These are phyloP conservation scores for Hipparchia sbordonii DNA, from an alignment of 2,888 invertebrate genomes.

Conservation along the genomic window DNA sequence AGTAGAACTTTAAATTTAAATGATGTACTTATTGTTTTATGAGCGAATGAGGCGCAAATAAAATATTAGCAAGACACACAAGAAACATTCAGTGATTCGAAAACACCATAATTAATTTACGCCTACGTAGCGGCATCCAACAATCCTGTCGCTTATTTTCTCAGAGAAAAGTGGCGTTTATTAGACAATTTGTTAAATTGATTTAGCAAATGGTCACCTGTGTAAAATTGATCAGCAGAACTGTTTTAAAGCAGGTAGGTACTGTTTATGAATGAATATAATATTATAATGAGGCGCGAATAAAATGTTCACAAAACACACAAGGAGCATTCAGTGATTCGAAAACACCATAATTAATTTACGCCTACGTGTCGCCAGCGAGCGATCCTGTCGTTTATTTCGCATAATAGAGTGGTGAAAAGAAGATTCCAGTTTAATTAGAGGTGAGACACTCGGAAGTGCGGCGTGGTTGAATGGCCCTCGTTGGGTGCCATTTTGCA, in stretches of 20 bases:
- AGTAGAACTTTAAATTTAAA: too few relatives aligned
- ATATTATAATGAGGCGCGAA: conserved; percentile 17
- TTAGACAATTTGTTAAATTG: background rate
- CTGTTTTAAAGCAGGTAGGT: too few relatives aligned
- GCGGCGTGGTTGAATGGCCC: conserved; percentile 76
- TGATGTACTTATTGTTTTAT: too few relatives aligned
- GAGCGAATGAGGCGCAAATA: conserved; percentile 11
- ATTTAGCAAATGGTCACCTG: too few relatives aligned
- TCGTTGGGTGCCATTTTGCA: conserved; percentile 81
- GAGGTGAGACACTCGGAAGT: conserved; percentile 78
- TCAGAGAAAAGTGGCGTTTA: too few relatives aligned
- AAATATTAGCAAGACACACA: conserved; percentile 38
- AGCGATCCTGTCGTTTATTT: conserved; percentile 70
- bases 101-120: conserved; percentile 59
- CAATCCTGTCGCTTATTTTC: conserved; percentile 18
- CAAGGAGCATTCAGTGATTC: conserved; percentile 41
- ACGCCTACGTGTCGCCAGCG: conserved; percentile 54
- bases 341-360: conserved; percentile 58
- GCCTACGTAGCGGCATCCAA: conserved; percentile 51
- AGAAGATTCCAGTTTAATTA: conserved; percentile 80
- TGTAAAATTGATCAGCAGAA: too few relatives aligned
- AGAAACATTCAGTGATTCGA: conserved; percentile 41
- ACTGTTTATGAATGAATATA: too few relatives aligned
- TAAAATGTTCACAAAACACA: conserved; percentile 39
- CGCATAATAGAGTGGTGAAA: conserved; percentile 80